These are phyloP conservation scores for Cataglyphis hispanica DNA, from an alignment of 1,140 invertebrate genomes.

Conservation along the genomic window DNA sequence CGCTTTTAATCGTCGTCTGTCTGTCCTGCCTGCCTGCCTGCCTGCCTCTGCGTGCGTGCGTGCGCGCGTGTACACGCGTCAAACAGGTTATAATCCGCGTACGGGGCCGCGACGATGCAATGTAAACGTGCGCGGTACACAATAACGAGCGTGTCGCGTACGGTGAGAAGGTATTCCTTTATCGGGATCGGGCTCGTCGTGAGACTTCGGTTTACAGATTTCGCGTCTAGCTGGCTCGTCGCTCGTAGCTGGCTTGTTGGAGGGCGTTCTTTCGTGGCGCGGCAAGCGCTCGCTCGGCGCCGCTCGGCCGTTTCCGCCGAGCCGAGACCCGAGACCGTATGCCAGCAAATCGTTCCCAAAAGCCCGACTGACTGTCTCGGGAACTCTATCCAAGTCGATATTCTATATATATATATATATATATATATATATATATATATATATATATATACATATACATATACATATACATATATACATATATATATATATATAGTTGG, in stretches of 20 bases:
- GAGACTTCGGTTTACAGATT: constrained; percentile 72
- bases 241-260: constrained; percentile 57
- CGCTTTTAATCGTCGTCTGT: not conserved
- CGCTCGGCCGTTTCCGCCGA: constrained; percentile 73
- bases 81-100: constrained; percentile 48
- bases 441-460: not conserved
- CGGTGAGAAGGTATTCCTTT: constrained; percentile 52
- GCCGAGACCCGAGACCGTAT: constrained; percentile 63
- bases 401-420: not conserved
- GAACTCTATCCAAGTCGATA: constrained; percentile 41
- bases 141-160: not conserved
- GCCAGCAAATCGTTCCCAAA: constrained; percentile 57
- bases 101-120: not conserved
- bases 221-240: constrained; percentile 71
- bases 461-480: no score
- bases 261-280: constrained; percentile 83
- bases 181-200: constrained; percentile 63
- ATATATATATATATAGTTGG: no score
- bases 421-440: not conserved
- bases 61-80: constrained; percentile 26
- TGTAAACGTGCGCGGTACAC: not conserved
- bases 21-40: no score
- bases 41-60: constrained; percentile 10
- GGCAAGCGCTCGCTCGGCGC: constrained; percentile 80
- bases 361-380: constrained; percentile 29